Evolutionary conservation across 2,113 vertebrate species (phyloP).

Genomic region (Bubalus kerabau): DNA sequence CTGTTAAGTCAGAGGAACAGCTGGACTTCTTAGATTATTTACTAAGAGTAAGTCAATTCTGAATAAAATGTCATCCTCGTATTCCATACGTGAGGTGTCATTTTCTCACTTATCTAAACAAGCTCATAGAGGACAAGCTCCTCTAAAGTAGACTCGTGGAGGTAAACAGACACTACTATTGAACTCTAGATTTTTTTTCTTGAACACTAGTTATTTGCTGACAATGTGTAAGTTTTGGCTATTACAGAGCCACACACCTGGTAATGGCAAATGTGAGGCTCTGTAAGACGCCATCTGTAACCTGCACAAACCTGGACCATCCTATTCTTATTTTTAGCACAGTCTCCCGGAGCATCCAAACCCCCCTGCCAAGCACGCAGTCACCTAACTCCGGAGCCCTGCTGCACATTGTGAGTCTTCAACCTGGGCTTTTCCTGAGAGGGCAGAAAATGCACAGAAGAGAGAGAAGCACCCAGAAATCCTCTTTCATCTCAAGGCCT

Average conservation of each 20-base stretch:
- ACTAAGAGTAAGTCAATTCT: neutral
- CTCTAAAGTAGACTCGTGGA: neutral
- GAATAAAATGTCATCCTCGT: neutral
- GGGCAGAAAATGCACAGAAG: no score
- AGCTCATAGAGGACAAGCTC: neutral
- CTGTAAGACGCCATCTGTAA: neutral
- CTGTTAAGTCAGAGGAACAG: neutral
- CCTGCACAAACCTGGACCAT: neutral
- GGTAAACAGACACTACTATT: neutral
- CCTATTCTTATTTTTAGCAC: neutral
- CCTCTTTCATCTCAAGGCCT: neutral
- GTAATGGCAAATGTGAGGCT: neutral
- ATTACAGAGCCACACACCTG: neutral
- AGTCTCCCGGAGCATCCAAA: neutral
- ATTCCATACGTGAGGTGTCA: neutral
- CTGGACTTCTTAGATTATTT: neutral
- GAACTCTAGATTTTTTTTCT: neutral
- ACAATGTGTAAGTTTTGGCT: neutral
- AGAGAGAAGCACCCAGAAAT: neutral
- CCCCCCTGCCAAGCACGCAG: neutral
- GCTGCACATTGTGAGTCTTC: rapidly evolving
- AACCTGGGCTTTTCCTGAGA: neutral
- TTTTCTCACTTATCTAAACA: neutral
- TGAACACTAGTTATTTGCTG: neutral
- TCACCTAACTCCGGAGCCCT: neutral